Conservation (phyloP, 1,140 invertebrate species). For the Amyelois transitella region DNA sequence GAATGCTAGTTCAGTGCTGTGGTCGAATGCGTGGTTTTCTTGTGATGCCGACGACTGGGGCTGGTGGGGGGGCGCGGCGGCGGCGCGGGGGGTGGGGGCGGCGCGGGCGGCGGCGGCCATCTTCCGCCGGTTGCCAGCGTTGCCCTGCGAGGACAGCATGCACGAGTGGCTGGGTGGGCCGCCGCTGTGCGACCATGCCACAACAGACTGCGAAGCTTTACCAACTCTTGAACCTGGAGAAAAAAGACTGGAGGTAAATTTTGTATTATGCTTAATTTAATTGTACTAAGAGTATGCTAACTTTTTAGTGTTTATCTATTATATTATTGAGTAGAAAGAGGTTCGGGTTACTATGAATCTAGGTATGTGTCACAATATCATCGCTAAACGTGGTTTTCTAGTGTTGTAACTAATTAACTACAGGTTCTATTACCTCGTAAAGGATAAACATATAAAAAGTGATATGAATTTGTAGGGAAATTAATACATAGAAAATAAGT, state of each 20-base stretch:
- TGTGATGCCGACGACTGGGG: constrained; percentile 41
- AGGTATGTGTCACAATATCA: no score
- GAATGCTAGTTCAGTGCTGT: constrained; percentile 55
- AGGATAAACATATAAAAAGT: no score
- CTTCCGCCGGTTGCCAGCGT: constrained; percentile 37
- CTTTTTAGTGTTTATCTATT: no score
- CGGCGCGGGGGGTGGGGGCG: constrained; percentile 39
- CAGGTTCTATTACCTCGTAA: no score
- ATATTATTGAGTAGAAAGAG: no score
- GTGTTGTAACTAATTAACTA: no score
- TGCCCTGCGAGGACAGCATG: constrained; percentile 55
- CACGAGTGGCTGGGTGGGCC: constrained; percentile 48
- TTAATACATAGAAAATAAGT: no score
- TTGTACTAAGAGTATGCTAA: no score
- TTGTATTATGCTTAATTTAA: not conserved
- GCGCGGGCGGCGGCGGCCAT: constrained; percentile 50
- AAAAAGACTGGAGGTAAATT: constrained; percentile 37
- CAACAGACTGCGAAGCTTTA: constrained; percentile 49
- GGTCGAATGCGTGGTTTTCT: constrained; percentile 62
- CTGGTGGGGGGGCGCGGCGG: constrained; percentile 59
- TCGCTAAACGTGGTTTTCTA: no score
- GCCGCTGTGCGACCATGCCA: constrained; percentile 44
- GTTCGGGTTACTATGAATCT: no score
- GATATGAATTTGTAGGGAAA: no score
- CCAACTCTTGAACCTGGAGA: constrained; percentile 27